Evolutionary conservation across 1,140 invertebrate genomes (phyloP), one percentile per base, ranked within the genome.

Genomic region (Drosophila malerkotliana): DNA sequence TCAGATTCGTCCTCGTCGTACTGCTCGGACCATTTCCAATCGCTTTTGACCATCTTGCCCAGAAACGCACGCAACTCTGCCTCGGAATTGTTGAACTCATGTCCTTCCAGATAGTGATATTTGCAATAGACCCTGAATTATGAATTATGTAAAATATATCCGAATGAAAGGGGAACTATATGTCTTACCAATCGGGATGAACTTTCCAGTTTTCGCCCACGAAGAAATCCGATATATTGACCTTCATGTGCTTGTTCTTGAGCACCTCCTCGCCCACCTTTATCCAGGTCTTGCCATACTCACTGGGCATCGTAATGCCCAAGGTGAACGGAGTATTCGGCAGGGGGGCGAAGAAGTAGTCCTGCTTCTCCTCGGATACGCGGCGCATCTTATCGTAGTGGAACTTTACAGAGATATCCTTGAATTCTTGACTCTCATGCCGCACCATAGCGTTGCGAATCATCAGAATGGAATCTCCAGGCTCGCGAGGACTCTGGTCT

Each of bases 341-440:
- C 30, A 99, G 91, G 26, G 96, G 95, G 3, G 95, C 94, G 92
- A 95, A 98, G 92, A 96, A 98, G 91, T 98, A 98, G 91, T 96
- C 94, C 77, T 97, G 95, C 61, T 93, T 94, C 79, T 98, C 95
- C 48, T 95, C 93, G 2, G 95, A 94, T 12, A 98, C 96, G 48
- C 98, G 93, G 92, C 95, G 95, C 94, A 97, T 96, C 74, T 95
- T 93, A 89, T 98, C 97, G 80, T 96, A 96, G 91, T 97, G 96
- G 76, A 96, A 94, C 82, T 96, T 96, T 5, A 97, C 94, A 24
- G 94, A 93, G 45, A 97, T 92, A 41, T 94, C 93, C 32, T 93
- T 93, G 79, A 95, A 94, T 74, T 93, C 94, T 15, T 94, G 96
- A 39, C 93, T 92, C 37, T 93, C 91, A 54, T 96, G 94, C 39